Percentiles rank a stretch among this genome's conserved stretches.
Evolutionary conservation across 1,140 invertebrate genomes (phyloP).

Genomic region (Drosophila yakuba): DNA sequence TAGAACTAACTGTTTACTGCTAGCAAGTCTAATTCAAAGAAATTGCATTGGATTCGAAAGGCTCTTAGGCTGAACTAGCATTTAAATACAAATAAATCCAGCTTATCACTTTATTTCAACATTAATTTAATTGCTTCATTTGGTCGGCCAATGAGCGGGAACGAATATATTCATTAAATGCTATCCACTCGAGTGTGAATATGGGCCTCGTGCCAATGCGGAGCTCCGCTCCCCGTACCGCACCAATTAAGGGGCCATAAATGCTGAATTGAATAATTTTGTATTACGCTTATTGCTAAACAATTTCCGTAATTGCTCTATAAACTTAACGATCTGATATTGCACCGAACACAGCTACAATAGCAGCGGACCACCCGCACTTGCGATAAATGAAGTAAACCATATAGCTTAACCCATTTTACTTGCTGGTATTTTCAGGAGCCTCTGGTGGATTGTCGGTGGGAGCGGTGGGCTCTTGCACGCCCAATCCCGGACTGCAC

Average conservation of each 20-base stretch:
- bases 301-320: slow-evolving; percentile 55
- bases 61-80: not conserved
- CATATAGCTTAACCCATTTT: not conserved
- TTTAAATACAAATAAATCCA: slow-evolving; percentile 17
- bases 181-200: slow-evolving; percentile 47
- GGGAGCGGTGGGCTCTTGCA: slow-evolving; percentile 88
- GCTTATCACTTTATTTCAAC: slow-evolving; percentile 10
- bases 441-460: slow-evolving; percentile 87
- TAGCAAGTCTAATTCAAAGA: not conserved
- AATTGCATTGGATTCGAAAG: not conserved
- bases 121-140: slow-evolving; percentile 35
- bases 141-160: slow-evolving; percentile 35
- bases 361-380: slow-evolving; percentile 31
- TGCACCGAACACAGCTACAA: slow-evolving; percentile 18
- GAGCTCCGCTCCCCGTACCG: slow-evolving; percentile 27
- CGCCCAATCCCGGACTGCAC: slow-evolving; percentile 90
- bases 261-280: slow-evolving; percentile 55
- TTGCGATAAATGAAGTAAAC: not conserved
- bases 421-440: slow-evolving; percentile 76
- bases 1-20: too few relatives aligned
- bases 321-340: slow-evolving; percentile 51
- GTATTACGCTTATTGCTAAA: slow-evolving; percentile 53
- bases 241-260: slow-evolving; percentile 56
- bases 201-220: slow-evolving; percentile 47
- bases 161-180: slow-evolving; percentile 49